Conservation (phyloP, 2,797 vertebrate genomes). For the Acanthurus tractus region DNA sequence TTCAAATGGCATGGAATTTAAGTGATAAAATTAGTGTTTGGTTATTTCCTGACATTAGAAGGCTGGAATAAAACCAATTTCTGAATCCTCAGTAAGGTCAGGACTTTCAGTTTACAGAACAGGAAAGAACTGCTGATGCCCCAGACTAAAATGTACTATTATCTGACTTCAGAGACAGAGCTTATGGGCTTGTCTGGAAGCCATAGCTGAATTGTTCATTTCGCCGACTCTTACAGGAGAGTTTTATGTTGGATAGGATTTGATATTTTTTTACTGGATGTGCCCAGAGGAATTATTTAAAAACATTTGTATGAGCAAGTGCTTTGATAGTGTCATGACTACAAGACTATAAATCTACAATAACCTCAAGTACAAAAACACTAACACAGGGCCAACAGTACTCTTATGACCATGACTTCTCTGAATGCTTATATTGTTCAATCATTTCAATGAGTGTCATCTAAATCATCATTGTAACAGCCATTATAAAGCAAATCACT, state of each 20-base stretch:
- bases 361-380: neutral
- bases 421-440: neutral
- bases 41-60: neutral
- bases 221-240: neutral
- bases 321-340: neutral
- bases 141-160: slow-evolving; percentile 10
- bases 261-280: slow-evolving; percentile 3
- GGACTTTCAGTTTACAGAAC: slow-evolving; percentile 4
- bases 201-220: slow-evolving; percentile 2
- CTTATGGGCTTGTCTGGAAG: neutral
- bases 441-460: neutral
- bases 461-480: too few species aligned
- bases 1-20: neutral
- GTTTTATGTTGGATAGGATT: slow-evolving; percentile 1
- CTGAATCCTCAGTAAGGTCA: slow-evolving; percentile 1
- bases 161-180: slow-evolving; percentile 24
- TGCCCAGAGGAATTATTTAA: slow-evolving; percentile 3
- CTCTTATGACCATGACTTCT: too few species aligned
- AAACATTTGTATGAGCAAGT: slow-evolving; percentile 10
- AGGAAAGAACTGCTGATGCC: neutral
- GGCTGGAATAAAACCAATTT: neutral
- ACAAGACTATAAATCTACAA: neutral
- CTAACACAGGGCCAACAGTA: neutral
- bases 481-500: too few species aligned
- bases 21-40: neutral